These are phyloP conservation scores for Tachyglossus aculeatus DNA, from an alignment of 2,797 vertebrate genomes.

Conservation along the genomic window DNA sequence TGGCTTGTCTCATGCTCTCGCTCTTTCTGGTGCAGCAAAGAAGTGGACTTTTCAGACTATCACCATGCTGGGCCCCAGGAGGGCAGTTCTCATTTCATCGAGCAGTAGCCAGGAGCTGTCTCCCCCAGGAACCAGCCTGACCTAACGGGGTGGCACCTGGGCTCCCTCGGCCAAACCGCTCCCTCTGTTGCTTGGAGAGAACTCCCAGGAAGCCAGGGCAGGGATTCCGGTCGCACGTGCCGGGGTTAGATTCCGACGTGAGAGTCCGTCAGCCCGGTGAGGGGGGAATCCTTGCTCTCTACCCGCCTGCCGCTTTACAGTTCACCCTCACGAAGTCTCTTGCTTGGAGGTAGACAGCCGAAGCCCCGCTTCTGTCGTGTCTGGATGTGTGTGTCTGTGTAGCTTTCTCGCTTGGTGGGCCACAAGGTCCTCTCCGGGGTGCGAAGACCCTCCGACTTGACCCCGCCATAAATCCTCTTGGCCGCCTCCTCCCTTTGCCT, in stretches of 20 bases:
- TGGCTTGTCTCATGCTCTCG: constrained; percentile 62
- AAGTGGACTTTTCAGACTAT: constrained; percentile 39
- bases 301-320: constrained; percentile 30
- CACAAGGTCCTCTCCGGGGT: neutral
- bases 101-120: neutral
- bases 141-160: constrained; percentile 4
- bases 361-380: constrained; percentile 25
- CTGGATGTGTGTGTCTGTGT: neutral
- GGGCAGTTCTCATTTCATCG: neutral
- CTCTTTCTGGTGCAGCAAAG: constrained; percentile 55
- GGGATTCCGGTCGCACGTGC: neutral
- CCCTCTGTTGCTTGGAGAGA: constrained; percentile 7
- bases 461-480: neutral
- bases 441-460: neutral
- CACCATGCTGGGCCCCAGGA: constrained; percentile 24
- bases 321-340: constrained; percentile 33
- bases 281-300: constrained; percentile 35
- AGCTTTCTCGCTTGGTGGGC: constrained; percentile 40
- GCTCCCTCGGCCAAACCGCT: neutral
- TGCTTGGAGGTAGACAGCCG: constrained; percentile 12
- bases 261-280: constrained; percentile 2
- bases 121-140: constrained; percentile 6
- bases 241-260: neutral
- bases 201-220: neutral
- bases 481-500: neutral